These are phyloP conservation scores for Tolmerus cingulatus DNA, from an alignment of 2,888 invertebrate genomes.

Conservation along the genomic window DNA sequence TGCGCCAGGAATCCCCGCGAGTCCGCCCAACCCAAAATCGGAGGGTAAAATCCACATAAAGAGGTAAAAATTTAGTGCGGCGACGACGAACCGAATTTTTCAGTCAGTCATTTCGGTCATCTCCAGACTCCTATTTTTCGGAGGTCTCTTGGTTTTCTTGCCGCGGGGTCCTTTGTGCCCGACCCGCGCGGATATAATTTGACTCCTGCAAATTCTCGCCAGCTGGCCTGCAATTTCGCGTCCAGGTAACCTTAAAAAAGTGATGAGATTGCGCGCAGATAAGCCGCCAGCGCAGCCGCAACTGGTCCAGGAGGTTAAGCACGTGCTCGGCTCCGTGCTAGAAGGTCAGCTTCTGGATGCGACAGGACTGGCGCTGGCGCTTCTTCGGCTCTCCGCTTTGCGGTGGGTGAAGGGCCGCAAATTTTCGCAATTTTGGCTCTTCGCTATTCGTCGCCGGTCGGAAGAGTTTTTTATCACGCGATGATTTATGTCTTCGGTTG, in stretches of 20 bases:
- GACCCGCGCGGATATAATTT: neutral
- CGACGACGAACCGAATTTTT: constrained; percentile 33
- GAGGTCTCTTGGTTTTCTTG: neutral
- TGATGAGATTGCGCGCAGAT: constrained; percentile 33
- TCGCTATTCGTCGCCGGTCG: neutral
- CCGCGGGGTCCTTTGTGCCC: constrained; percentile 10
- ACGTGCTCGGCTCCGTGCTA: constrained; percentile 13
- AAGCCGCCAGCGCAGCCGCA: constrained; percentile 11
- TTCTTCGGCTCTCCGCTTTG: neutral
- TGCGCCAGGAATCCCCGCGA: neutral
- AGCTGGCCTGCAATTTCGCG: constrained; percentile 31
- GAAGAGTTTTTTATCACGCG: neutral
- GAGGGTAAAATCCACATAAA: constrained; percentile 34
- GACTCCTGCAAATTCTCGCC: constrained; percentile 9
- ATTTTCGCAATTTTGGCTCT: constrained; percentile 17
- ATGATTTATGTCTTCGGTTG: neutral
- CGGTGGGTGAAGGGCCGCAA: neutral
- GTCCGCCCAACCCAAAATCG: neutral
- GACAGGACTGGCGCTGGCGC: constrained; percentile 21
- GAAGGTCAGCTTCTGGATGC: constrained; percentile 13
- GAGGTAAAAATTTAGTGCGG: constrained; percentile 41
- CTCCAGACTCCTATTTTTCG: neutral
- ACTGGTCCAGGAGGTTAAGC: constrained; percentile 19
- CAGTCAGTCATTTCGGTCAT: constrained; percentile 32
- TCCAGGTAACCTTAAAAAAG: constrained; percentile 29